Evolutionary conservation across 2,797 vertebrate genomes (phyloP).

Genomic region (Schizothorax lantsangensis): DNA sequence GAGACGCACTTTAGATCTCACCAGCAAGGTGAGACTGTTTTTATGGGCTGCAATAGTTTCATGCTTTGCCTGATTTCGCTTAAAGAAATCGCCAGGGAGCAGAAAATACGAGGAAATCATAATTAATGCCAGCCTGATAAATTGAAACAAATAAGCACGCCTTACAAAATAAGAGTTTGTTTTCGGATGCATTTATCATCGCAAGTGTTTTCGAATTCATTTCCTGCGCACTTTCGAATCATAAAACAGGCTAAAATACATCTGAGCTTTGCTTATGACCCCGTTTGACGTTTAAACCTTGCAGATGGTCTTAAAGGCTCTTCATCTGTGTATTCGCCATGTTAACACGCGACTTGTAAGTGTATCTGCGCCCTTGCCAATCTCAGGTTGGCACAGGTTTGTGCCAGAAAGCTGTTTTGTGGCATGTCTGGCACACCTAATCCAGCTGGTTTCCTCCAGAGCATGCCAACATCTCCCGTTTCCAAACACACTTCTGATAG

Average conservation of each 20-base stretch:
- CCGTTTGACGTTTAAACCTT: conserved; percentile 68
- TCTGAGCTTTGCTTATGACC: conserved; percentile 69
- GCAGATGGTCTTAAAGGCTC: conserved; percentile 73
- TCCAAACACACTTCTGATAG: conserved; percentile 70
- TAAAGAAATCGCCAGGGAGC: neutral
- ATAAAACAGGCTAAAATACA: conserved; percentile 9
- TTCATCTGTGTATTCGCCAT: conserved; percentile 65
- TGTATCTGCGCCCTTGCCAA: conserved; percentile 67
- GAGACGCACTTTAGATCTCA: conserved; percentile 77
- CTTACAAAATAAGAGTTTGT: conserved; percentile 5
- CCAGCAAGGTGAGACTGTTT: conserved; percentile 68
- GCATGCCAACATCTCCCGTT: conserved; percentile 72
- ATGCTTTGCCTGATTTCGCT: conserved; percentile 39
- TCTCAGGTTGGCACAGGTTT: conserved; percentile 69
- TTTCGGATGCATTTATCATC: conserved; percentile 31
- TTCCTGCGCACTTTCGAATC: conserved; percentile 10
- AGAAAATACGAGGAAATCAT: conserved; percentile 14
- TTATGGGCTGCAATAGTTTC: conserved; percentile 55
- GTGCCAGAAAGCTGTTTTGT: conserved; percentile 66
- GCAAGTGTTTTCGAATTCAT: neutral
- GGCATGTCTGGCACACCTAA: conserved; percentile 71
- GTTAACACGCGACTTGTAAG: conserved; percentile 71
- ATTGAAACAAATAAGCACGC: conserved; percentile 37
- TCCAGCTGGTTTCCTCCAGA: conserved; percentile 75
- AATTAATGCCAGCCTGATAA: conserved; percentile 30